Percentiles rank a stretch among this genome's conserved stretches.
Evolutionary conservation across 2,113 vertebrate species (phyloP).

Genomic region (Xerus inauris): DNA sequence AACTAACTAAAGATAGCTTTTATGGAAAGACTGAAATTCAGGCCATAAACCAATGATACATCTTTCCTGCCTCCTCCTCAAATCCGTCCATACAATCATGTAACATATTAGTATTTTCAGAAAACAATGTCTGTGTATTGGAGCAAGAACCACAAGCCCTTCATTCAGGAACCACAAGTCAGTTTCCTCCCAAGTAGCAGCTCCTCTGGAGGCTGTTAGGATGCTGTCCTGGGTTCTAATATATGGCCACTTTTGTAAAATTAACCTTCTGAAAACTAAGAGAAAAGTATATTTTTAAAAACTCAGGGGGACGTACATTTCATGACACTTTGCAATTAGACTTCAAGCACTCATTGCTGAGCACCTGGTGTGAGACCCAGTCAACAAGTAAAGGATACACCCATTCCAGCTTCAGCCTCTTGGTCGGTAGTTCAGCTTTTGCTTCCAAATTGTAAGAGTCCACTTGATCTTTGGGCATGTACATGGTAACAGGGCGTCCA

Average conservation of each 20-base stretch:
- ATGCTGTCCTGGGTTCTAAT: not conserved
- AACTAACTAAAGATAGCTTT: not conserved
- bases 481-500: constrained; percentile 98
- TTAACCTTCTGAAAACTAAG: not conserved
- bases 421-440: constrained; percentile 93
- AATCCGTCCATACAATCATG: not conserved
- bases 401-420: constrained; percentile 98
- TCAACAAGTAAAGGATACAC: constrained; percentile 94
- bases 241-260: not conserved
- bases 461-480: constrained; percentile 97
- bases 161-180: not conserved
- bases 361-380: not conserved
- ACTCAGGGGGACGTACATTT: not conserved
- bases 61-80: not conserved
- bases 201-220: not conserved
- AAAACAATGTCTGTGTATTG: accelerated
- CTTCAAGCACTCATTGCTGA: not conserved
- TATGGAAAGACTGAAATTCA: not conserved
- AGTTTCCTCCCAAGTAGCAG: not conserved
- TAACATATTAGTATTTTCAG: not conserved
- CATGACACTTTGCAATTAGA: not conserved
- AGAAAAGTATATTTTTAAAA: not conserved
- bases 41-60: not conserved
- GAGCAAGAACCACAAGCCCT: not conserved
- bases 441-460: constrained; percentile 96